Percentiles rank a stretch among this genome's conserved stretches.
Conservation (phyloP, 2,113 vertebrate species). For the Sarotherodon lohbergeri region DNA sequence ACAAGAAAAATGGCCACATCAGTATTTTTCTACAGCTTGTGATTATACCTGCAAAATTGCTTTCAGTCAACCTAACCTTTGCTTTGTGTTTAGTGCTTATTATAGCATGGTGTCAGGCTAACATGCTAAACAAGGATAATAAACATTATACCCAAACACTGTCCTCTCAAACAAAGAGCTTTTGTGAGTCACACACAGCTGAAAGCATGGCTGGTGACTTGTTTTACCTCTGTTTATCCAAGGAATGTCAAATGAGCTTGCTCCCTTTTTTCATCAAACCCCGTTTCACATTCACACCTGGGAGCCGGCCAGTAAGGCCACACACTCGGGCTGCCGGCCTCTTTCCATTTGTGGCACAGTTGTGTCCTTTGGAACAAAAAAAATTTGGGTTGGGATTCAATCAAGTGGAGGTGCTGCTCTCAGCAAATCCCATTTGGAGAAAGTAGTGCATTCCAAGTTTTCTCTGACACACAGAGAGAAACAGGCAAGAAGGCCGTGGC, state of each 20-base stretch:
- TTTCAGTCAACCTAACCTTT: not conserved
- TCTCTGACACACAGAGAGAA: not conserved
- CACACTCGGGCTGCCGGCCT: not conserved
- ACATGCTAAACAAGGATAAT: not conserved
- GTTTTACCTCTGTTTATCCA: not conserved
- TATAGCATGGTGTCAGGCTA: not conserved
- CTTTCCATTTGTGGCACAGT: not conserved
- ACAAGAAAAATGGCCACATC: not conserved
- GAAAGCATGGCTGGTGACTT: not conserved
- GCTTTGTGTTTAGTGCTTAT: not conserved
- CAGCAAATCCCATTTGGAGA: conserved; percentile 42
- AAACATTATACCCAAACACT: not conserved
- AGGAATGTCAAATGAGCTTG: not conserved
- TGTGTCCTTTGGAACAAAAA: conserved; percentile 11
- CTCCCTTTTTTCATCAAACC: not conserved
- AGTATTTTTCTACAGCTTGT: not conserved
- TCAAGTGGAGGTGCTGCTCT: conserved; percentile 26
- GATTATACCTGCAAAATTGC: not conserved
- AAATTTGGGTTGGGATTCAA: conserved; percentile 14
- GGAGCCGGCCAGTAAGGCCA: not conserved
- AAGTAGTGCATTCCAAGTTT: conserved; percentile 16
- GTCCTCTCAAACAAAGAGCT: not conserved
- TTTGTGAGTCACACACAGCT: not conserved
- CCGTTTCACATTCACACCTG: not conserved
- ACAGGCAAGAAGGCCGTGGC: not conserved